Conservation (phyloP, 2,113 vertebrate species). For the Camarhynchus parvulus region DNA sequence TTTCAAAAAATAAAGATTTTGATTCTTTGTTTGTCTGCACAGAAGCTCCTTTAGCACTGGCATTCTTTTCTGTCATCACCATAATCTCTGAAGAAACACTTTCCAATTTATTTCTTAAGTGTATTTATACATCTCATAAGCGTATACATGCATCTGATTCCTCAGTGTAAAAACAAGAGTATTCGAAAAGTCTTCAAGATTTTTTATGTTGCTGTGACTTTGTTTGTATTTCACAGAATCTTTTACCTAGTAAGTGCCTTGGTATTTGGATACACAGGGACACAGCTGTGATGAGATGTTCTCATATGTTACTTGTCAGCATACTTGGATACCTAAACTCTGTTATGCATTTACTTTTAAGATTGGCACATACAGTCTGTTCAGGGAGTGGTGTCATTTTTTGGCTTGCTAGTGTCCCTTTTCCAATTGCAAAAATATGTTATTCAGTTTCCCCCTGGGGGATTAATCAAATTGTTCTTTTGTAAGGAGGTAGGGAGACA, state of each 20-base stretch:
- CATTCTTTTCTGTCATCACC: neutral
- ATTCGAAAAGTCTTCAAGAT: neutral
- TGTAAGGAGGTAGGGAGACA: neutral
- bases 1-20: neutral
- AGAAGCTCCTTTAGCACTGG: neutral
- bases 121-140: neutral
- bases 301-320: neutral
- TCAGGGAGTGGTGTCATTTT: neutral
- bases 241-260: neutral
- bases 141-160: neutral
- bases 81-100: neutral
- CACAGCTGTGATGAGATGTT: neutral
- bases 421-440: neutral
- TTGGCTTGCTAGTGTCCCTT: neutral
- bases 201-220: neutral
- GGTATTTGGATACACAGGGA: neutral
- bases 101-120: neutral
- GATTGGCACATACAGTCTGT: neutral
- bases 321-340: neutral
- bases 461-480: constrained; percentile 38
- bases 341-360: neutral
- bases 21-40: neutral
- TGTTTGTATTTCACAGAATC: neutral
- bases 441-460: neutral
- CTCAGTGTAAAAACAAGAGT: neutral